phyloP scores from a whole-genome alignment of 2,797 vertebrate genomes.

The Tinamus major region DNA sequence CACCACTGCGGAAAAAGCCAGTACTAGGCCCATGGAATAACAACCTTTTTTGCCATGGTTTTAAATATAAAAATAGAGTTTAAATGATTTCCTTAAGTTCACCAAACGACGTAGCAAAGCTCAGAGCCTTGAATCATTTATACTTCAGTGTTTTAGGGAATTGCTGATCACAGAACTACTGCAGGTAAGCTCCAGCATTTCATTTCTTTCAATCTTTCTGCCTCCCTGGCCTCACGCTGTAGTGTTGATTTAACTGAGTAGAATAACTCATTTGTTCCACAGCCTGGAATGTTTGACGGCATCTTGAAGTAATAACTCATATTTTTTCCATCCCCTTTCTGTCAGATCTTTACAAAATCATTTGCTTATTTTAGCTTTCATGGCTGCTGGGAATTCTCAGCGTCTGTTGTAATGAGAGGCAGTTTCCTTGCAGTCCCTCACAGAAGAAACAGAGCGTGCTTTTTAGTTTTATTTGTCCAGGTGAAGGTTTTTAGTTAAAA shows the following conservation, averaged over 20 bases:
- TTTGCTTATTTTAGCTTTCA: slow-evolving; percentile 43
- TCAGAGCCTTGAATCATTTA: background rate
- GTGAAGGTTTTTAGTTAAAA: slow-evolving; percentile 1
- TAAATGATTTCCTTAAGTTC: background rate
- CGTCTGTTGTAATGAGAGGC: background rate
- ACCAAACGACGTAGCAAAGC: background rate
- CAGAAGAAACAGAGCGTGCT: background rate
- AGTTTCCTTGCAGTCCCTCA: background rate
- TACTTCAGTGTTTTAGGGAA: background rate
- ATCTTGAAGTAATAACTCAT: slow-evolving; percentile 52
- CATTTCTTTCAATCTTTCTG: background rate
- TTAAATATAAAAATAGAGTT: background rate
- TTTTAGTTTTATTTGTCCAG: background rate
- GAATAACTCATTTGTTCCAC: slow-evolving; percentile 7
- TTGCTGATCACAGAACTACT: background rate
- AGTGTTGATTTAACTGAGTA: background rate
- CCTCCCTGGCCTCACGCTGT: background rate
- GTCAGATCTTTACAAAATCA: slow-evolving; percentile 32
- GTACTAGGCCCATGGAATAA: background rate
- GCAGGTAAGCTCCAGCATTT: background rate
- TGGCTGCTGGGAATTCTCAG: slow-evolving; percentile 27
- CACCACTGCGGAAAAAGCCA: background rate
- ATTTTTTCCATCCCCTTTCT: slow-evolving; percentile 51
- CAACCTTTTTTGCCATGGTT: background rate
- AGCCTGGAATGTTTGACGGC: slow-evolving; percentile 39